Evolutionary conservation across 2,888 invertebrate genomes (phyloP), one percentile per base, ranked within the genome.

Genomic region (Folsomia manolachei): DNA sequence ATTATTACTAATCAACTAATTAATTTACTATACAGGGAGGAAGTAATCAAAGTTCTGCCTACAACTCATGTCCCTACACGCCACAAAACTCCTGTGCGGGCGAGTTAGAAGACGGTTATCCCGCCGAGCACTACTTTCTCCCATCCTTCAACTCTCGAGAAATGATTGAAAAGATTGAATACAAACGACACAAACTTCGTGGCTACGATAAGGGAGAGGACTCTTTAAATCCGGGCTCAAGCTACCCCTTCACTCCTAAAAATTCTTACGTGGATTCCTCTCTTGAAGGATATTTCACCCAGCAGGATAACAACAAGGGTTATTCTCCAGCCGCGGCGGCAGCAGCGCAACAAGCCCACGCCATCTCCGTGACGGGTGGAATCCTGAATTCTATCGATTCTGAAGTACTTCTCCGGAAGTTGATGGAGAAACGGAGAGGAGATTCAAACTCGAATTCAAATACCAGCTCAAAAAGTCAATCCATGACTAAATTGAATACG

Each of bases 81-180:
- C 84, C 84, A 2, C 84, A 83, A 70, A 84, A 84, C 76, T 83
- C 83, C 67, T 82, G 81, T 65, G 82, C 81, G 26, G n/a, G n/a
- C n/a, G 83, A 83, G 56, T 77, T 75, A 19, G 82, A 81, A 71
- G 83, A 83, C 53, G 78, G 81, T 1, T 79, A 79, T 61, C 72
- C 77, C 18, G 27, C 73, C 2, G 79, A 80, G 18, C 75, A 75
- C 69, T 79, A 80, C 70, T 80, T 79, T 70, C 81, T 85, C 11
- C 85, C 85, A 7, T 84, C 84, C 71, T 85, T 85, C 79, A 84
- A 84, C 79, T 84, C 82, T 65, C 82, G 84, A 1, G 85, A 85
- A 75, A 84, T 85, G 84, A 83, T 85, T 66, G 82, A 84, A 71
- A 83, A 83, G 71, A 84, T 85, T n/a, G 82, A 83, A 64, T 82